Evolutionary conservation across 2,113 vertebrate genomes (phyloP).

Genomic region (Cochlearius cochlearius): DNA sequence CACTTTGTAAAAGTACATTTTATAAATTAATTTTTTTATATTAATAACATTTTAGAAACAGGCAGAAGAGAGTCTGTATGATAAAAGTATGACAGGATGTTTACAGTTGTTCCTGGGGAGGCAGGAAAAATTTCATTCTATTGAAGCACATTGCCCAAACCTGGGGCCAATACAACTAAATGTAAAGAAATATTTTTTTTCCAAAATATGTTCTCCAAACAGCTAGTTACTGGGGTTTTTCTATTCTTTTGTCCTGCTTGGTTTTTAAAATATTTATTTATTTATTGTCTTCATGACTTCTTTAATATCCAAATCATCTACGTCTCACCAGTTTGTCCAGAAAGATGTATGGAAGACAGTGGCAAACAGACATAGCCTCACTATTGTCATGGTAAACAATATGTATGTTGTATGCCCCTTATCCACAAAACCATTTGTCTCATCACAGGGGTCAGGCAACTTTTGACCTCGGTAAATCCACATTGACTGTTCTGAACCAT

Average conservation of each 20-base stretch:
- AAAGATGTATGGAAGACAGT: neutral
- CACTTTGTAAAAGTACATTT: neutral
- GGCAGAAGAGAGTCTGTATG: neutral
- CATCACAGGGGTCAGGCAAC: neutral
- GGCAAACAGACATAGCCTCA: neutral
- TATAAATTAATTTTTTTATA: neutral
- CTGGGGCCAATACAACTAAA: neutral
- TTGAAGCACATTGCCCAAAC: neutral
- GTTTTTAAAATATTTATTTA: neutral
- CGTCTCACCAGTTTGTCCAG: neutral
- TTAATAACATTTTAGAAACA: neutral
- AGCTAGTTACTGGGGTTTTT: neutral
- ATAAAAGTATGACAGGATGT: neutral
- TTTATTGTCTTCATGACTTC: neutral
- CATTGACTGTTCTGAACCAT: neutral
- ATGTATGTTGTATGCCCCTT: neutral
- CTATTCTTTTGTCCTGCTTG: neutral
- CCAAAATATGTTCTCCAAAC: neutral
- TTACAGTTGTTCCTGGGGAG: neutral
- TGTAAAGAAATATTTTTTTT: neutral
- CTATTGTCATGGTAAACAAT: neutral
- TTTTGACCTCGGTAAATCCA: neutral
- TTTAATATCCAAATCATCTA: neutral
- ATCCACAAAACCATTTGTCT: neutral
- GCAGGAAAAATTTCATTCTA: neutral